Percentiles rank a stretch among this genome's conserved stretches.
phyloP scores from a whole-genome alignment of 2,888 invertebrate species.

The Asteroscopus sphinx region DNA sequence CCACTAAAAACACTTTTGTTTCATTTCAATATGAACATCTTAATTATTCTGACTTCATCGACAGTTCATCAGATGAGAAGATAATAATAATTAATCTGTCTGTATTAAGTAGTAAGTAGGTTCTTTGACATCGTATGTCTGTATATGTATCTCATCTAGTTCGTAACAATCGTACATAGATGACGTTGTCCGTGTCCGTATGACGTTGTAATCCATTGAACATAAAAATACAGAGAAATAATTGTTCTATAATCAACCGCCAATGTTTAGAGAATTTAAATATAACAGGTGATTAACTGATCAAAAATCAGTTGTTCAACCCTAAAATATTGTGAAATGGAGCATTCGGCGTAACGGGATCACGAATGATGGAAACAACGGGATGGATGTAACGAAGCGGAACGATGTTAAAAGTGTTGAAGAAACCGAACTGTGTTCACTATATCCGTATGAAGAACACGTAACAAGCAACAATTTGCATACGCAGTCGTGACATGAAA shows the following conservation, averaged over 20 bases:
- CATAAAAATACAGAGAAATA: neutral
- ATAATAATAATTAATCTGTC: neutral
- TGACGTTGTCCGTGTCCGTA: too few species aligned
- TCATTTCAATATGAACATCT: conserved; percentile 9
- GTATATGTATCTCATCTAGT: too few species aligned
- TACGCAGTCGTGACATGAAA: conserved; percentile 75
- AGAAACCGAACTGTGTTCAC: conserved; percentile 53
- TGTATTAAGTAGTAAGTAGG: too few species aligned
- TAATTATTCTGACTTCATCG: conserved; percentile 8
- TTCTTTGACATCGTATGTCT: too few species aligned
- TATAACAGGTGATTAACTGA: conserved; percentile 11
- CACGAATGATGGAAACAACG: conserved; percentile 52
- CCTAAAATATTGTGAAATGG: conserved; percentile 36
- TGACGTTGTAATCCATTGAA: too few species aligned
- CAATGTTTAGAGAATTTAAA: too few species aligned
- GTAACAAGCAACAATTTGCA: conserved; percentile 74
- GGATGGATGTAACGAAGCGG: conserved; percentile 58
- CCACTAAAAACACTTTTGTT: conserved; percentile 7
- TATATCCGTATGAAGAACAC: conserved; percentile 70
- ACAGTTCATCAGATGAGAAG: neutral
- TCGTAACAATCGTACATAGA: too few species aligned
- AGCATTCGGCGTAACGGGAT: conserved; percentile 49
- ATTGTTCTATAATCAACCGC: neutral
- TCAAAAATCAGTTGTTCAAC: conserved; percentile 22
- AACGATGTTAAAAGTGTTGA: conserved; percentile 58